Base-by-base conservation (phyloP, 2,113 vertebrate genomes). In the Ptychochromis oligacanthus region DNA sequence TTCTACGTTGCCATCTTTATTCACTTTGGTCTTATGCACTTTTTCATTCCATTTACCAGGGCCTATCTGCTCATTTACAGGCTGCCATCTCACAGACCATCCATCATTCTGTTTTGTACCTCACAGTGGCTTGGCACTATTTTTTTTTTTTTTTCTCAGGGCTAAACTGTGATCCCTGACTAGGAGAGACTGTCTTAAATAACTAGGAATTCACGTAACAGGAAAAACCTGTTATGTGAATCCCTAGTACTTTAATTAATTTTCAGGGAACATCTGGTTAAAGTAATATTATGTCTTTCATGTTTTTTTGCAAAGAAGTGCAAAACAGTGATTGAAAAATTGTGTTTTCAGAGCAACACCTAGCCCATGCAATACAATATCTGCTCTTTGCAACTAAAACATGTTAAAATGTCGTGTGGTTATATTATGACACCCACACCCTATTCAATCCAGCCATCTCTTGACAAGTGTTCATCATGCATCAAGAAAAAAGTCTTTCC, bases 11-110 rank as follows among this genome's bases (percentile, higher is more conserved):
- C 84, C 91, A 88, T 91, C 82, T 90, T 94, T 90, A 92, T 94
- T 93, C 91, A 94, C 90, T 91, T 88, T 93, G 90, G 90, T 93
- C 79, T 90, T 46, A 77, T 62, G 80, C 67, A 88, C 62, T 91
- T 87, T 91, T 86, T 91, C 85, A 93, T 90, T 83, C 88, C 87
- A 90, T 93, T 92, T 91, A 83, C 83, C 86, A 77, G 81, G 74
- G 58, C 84, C 60, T 76, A 74, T 84, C 70, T 88, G 64, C 87
- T 87, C 85, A 85, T 91, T 91, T 89, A 82, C 83, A 84, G 88
- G 72, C 82, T 60, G 60, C 81, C 84, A 75, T 91, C 85, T 83
- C 58, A 34, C 77, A 54, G 87, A 31, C 77, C 78, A 91, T 92
- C 89, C 83, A 88, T 93, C 92, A 91, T 82, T 84, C 67, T 60